phyloP scores from a whole-genome alignment of 2,888 invertebrate species.

The Encarsia formosa region DNA sequence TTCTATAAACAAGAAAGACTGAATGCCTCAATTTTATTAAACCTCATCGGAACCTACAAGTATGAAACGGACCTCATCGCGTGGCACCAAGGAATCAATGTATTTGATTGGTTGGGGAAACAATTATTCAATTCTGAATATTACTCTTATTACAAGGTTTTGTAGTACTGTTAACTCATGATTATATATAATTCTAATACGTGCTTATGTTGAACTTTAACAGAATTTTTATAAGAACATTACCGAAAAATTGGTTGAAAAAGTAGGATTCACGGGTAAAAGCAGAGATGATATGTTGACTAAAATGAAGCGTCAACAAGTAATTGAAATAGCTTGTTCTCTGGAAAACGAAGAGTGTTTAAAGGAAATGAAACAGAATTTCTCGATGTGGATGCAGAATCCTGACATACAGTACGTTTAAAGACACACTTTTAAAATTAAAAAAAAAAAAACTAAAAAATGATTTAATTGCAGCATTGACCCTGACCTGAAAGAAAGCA shows the following conservation, averaged over 20 bases:
- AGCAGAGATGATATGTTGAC: constrained; percentile 59
- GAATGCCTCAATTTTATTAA: constrained; percentile 68
- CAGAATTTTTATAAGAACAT: no score
- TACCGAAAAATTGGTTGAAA: no score
- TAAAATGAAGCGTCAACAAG: constrained; percentile 59
- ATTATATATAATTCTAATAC: no score
- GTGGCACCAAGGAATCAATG: constrained; percentile 75
- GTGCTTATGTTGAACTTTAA: no score
- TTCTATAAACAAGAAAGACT: constrained; percentile 69
- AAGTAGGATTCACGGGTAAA: no score
- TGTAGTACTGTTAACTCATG: no score
- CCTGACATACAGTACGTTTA: neutral
- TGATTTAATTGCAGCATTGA: constrained; percentile 26
- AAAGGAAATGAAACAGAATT: constrained; percentile 43
- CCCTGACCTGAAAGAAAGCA: constrained; percentile 21
- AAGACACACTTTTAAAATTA: no score
- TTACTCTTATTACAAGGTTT: no score
- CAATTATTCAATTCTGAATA: constrained; percentile 19
- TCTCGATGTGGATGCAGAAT: constrained; percentile 8
- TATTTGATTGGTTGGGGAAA: constrained; percentile 63
- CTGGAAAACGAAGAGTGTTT: constrained; percentile 60
- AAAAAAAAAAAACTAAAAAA: constrained; percentile 13
- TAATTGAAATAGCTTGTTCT: constrained; percentile 64
- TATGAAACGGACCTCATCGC: constrained; percentile 78
- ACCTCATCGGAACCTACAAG: constrained; percentile 70